Percentiles rank a stretch among this genome's conserved stretches.
phyloP scores from a whole-genome alignment of 2,888 invertebrate species.

The Sturmia bella region DNA sequence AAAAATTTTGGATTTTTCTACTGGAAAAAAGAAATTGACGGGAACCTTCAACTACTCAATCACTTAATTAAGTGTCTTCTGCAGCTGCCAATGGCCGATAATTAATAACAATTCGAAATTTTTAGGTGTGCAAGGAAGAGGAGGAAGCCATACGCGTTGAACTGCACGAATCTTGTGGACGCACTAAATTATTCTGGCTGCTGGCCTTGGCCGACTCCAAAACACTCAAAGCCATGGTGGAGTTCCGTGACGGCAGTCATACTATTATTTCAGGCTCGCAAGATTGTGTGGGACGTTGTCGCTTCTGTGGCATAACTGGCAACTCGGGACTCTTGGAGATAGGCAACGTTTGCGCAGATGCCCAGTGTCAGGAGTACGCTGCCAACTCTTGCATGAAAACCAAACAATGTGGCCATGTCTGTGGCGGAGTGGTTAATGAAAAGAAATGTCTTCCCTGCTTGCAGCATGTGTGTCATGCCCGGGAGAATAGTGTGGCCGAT shows the following conservation, averaged over 20 bases:
- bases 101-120: no score
- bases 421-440: slow-evolving; percentile 96
- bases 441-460: slow-evolving; percentile 93
- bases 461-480: slow-evolving; percentile 88
- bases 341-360: slow-evolving; percentile 96
- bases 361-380: slow-evolving; percentile 91
- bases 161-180: slow-evolving; percentile 97
- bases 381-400: slow-evolving; percentile 90
- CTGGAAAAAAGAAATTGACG: no score
- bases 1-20: no score
- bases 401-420: slow-evolving; percentile 93
- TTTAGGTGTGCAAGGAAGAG: slow-evolving; percentile 93
- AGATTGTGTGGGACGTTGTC: slow-evolving; percentile 88
- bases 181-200: slow-evolving; percentile 97
- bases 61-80: no score
- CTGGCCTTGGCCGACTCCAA: slow-evolving; percentile 95
- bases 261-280: slow-evolving; percentile 82
- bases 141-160: slow-evolving; percentile 98
- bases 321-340: slow-evolving; percentile 93
- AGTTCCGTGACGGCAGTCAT: slow-evolving; percentile 90
- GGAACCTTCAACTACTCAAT: no score
- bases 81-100: no score
- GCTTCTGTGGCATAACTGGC: slow-evolving; percentile 94
- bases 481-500: slow-evolving; percentile 79
- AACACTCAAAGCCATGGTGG: slow-evolving; percentile 94